Conservation (phyloP, 2,888 invertebrate species). For the Strigamia transsilvanica region DNA sequence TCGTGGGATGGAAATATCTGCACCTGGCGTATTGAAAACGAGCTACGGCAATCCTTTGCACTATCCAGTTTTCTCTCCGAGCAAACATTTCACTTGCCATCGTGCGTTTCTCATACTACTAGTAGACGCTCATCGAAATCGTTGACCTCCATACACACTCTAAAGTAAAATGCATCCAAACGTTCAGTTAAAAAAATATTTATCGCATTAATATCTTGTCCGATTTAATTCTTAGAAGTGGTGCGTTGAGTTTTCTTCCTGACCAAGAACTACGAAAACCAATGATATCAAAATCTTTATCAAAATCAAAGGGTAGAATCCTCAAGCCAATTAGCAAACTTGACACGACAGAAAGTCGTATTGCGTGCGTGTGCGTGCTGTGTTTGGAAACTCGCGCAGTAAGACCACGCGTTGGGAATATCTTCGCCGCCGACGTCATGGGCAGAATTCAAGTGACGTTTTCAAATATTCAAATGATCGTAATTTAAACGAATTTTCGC, state of each 20-base stretch:
- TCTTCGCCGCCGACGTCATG: slow-evolving; percentile 15
- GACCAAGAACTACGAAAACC: too few species aligned
- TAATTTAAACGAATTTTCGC: neutral
- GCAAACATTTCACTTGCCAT: neutral
- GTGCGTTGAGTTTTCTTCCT: too few species aligned
- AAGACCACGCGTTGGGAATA: neutral
- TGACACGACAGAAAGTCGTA: neutral
- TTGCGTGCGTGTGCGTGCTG: neutral
- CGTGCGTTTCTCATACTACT: neutral
- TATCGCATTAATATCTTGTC: too few species aligned
- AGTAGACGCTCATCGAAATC: neutral
- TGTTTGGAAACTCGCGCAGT: neutral
- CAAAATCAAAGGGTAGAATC: neutral
- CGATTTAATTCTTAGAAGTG: too few species aligned
- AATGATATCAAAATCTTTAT: neutral
- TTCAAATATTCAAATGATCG: neutral
- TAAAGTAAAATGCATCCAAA: neutral
- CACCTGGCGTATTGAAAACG: neutral
- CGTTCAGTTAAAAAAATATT: too few species aligned
- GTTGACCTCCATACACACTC: neutral
- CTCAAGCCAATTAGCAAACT: neutral
- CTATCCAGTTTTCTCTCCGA: neutral
- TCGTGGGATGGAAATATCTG: slow-evolving; percentile 7
- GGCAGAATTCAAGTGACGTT: slow-evolving; percentile 44
- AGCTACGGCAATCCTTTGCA: neutral